Percentiles rank a stretch among this genome's conserved stretches.
These are phyloP conservation scores for Pecten maximus DNA, from an alignment of 2,888 invertebrate species.

Conservation along the genomic window DNA sequence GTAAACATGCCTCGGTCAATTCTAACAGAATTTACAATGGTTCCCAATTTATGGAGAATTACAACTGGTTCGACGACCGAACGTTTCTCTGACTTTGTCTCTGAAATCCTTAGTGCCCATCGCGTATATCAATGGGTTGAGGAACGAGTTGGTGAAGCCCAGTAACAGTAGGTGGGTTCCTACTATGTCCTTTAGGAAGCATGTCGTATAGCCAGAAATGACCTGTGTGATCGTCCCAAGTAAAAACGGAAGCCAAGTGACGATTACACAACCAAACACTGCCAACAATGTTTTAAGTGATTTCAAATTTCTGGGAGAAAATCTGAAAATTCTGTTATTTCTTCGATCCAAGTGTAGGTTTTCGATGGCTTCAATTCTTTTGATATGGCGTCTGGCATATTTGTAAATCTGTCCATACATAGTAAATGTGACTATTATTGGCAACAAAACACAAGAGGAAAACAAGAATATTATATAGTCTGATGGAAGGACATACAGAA, in stretches of 20 bases:
- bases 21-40: no score
- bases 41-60: not conserved
- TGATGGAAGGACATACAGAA: conserved; percentile 64
- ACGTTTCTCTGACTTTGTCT: conserved; percentile 54
- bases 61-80: not conserved
- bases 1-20: no score
- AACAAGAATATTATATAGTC: conserved; percentile 67
- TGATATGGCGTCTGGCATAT: conserved; percentile 67
- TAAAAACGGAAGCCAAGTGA: conserved; percentile 72
- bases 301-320: conserved; percentile 64
- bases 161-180: conserved; percentile 72
- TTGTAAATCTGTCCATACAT: conserved; percentile 65
- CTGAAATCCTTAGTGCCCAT: conserved; percentile 72
- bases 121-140: conserved; percentile 76
- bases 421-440: conserved; percentile 64
- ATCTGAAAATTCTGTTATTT: conserved; percentile 59
- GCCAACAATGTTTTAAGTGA: conserved; percentile 67
- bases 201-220: conserved; percentile 52
- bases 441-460: conserved; percentile 58
- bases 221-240: conserved; percentile 62
- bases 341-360: conserved; percentile 56
- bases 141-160: conserved; percentile 75
- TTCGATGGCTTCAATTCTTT: conserved; percentile 67
- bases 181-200: conserved; percentile 66
- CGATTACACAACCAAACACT: conserved; percentile 67